These are phyloP conservation scores for Leptinotarsa juncta DNA, from an alignment of 2,888 invertebrate genomes.

Conservation along the genomic window DNA sequence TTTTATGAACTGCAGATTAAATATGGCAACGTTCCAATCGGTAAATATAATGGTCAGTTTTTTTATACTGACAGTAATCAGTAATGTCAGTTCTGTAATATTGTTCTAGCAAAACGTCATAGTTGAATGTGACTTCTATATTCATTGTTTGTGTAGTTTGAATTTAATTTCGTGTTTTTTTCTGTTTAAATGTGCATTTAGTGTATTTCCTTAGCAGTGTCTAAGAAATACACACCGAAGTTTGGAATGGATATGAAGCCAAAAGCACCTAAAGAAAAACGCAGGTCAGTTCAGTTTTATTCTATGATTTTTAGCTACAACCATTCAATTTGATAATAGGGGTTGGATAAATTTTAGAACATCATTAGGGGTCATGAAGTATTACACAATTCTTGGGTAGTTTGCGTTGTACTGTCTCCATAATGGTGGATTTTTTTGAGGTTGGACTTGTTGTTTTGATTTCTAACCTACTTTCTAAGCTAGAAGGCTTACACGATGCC, in stretches of 20 bases:
- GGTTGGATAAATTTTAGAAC: not conserved
- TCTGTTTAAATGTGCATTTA: slow-evolving; percentile 34
- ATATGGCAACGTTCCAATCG: slow-evolving; percentile 15
- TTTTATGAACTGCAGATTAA: not conserved
- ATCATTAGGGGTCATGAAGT: not conserved
- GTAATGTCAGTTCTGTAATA: slow-evolving; percentile 17
- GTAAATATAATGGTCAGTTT: slow-evolving; percentile 12
- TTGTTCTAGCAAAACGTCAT: slow-evolving; percentile 10
- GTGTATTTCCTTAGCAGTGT: slow-evolving; percentile 65
- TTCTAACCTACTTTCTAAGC: slow-evolving; percentile 6
- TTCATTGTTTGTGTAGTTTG: slow-evolving; percentile 24
- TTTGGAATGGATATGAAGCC: slow-evolving; percentile 59
- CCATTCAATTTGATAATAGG: not conserved
- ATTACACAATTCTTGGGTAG: not conserved
- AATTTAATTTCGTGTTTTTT: slow-evolving; percentile 43
- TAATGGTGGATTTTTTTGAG: not conserved
- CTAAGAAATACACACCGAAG: slow-evolving; percentile 61
- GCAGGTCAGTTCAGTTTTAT: slow-evolving; percentile 70
- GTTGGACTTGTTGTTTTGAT: slow-evolving; percentile 2
- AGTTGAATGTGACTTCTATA: slow-evolving; percentile 7
- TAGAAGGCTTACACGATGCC: not conserved
- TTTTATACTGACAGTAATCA: not conserved
- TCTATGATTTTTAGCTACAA: not conserved
- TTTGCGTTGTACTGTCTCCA: not conserved
- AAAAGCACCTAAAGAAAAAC: slow-evolving; percentile 73